Evolutionary conservation across 2,113 vertebrate species (phyloP).

Genomic region (Sitta europaea): DNA sequence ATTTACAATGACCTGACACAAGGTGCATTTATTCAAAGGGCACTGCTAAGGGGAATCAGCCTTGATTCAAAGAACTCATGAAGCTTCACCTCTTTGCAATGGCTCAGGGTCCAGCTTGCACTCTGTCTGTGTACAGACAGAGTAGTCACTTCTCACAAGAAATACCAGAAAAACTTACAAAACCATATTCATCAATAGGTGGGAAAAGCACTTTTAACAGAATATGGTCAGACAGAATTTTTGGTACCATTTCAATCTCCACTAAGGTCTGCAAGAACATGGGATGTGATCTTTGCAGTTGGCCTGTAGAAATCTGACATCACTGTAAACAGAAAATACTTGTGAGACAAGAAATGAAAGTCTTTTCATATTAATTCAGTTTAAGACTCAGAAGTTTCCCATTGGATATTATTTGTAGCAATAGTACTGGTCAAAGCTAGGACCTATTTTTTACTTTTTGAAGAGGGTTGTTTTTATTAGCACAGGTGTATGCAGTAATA

Average conservation of each 20-base stretch:
- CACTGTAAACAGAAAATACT: background rate
- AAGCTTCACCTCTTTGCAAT: background rate
- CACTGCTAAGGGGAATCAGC: background rate
- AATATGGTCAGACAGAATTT: background rate
- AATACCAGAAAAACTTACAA: background rate
- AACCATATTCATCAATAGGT: background rate
- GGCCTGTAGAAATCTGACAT: background rate
- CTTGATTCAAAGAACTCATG: background rate
- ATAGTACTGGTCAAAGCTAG: background rate
- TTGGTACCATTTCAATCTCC: background rate
- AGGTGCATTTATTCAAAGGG: background rate
- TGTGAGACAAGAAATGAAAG: background rate
- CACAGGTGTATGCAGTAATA: background rate
- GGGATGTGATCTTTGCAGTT: background rate
- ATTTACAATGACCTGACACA: background rate
- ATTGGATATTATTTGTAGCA: background rate
- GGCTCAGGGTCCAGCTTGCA: background rate
- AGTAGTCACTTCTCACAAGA: background rate
- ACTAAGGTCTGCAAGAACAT: background rate
- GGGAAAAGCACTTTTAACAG: background rate
- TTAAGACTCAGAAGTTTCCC: background rate
- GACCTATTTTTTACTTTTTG: background rate
- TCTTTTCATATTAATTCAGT: background rate
- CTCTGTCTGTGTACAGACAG: background rate
- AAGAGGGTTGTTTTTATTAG: background rate